These are phyloP conservation scores for Morone chrysops DNA, from an alignment of 2,113 vertebrate genomes.

Conservation along the genomic window DNA sequence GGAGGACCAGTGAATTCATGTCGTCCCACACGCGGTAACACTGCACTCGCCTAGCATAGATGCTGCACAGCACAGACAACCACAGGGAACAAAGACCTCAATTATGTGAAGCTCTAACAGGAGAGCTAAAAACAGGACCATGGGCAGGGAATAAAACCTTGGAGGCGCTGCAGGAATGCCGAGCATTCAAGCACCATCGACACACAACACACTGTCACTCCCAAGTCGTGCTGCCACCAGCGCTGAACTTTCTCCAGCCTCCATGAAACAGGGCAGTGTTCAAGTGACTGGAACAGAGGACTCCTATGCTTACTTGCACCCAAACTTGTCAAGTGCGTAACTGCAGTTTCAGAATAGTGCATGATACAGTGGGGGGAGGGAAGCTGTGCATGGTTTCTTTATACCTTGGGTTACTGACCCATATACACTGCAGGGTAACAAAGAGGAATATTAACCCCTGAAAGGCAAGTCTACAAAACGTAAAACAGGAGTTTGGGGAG, in stretches of 20 bases:
- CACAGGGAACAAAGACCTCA: conserved; percentile 80
- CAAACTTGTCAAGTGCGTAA: conserved; percentile 58
- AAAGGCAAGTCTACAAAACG: background rate
- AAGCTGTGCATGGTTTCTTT: conserved; percentile 49
- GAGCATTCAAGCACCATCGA: conserved; percentile 62
- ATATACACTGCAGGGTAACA: conserved; percentile 43
- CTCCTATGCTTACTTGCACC: conserved; percentile 64
- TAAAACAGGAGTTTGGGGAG: background rate
- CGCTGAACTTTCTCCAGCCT: conserved; percentile 69
- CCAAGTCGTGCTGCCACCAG: conserved; percentile 51
- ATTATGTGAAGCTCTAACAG: conserved; percentile 76
- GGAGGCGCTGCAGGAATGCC: conserved; percentile 74
- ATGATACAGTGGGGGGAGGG: conserved; percentile 17
- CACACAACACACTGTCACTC: conserved; percentile 73
- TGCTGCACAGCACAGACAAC: conserved; percentile 49
- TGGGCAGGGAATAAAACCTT: conserved; percentile 71
- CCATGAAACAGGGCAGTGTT: conserved; percentile 73
- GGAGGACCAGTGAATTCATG: conserved; percentile 47
- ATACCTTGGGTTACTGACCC: conserved; percentile 54
- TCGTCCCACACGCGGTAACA: conserved; percentile 52
- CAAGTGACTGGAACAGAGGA: conserved; percentile 74
- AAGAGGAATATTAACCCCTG: conserved; percentile 27
- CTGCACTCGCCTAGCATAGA: conserved; percentile 48
- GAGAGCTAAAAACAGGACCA: conserved; percentile 77
- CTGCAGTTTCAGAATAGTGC: conserved; percentile 59